phyloP scores from a whole-genome alignment of 2,888 invertebrate genomes.

The Ametastegia equiseti region DNA sequence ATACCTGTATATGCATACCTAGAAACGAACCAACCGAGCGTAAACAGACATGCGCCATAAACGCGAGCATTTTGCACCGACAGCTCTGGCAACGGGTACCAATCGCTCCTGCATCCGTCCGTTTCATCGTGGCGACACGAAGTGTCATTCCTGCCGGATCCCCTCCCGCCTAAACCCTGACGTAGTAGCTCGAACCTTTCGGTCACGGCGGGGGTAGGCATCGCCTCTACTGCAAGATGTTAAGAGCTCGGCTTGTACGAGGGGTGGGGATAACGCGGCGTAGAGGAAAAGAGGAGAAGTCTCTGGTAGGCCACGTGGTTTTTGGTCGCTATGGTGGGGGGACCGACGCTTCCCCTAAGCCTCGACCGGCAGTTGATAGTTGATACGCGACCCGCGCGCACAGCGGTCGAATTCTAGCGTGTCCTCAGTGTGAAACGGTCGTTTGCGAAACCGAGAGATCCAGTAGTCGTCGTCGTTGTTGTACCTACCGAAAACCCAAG shows the following conservation, averaged over 20 bases:
- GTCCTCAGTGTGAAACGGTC: neutral
- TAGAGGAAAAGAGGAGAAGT: slow-evolving; percentile 42
- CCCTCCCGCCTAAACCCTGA: neutral
- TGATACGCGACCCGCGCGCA: slow-evolving; percentile 66
- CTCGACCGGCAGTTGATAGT: slow-evolving; percentile 57
- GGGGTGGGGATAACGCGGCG: slow-evolving; percentile 44
- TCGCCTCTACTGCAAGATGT: slow-evolving; percentile 4
- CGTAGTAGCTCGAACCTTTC: neutral
- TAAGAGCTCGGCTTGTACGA: slow-evolving; percentile 37
- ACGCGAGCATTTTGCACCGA: slow-evolving; percentile 32
- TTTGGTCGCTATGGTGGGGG: slow-evolving; percentile 44
- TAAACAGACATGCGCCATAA: slow-evolving; percentile 13
- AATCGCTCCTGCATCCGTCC: slow-evolving; percentile 26
- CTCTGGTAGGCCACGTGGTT: slow-evolving; percentile 47
- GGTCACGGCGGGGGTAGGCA: neutral
- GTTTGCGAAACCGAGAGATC: neutral
- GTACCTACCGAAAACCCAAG: too few relatives aligned
- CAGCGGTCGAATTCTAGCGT: slow-evolving; percentile 51
- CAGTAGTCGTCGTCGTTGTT: neutral
- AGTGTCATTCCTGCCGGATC: slow-evolving; percentile 3
- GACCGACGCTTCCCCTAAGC: slow-evolving; percentile 48
- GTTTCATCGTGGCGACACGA: slow-evolving; percentile 13
- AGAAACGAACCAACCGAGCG: neutral
- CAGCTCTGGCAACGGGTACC: neutral
- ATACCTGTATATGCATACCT: neutral